Evolutionary conservation across 2,888 invertebrate genomes (phyloP), one percentile per base, ranked within the genome.

Genomic region (Cephonodes hylas): DNA sequence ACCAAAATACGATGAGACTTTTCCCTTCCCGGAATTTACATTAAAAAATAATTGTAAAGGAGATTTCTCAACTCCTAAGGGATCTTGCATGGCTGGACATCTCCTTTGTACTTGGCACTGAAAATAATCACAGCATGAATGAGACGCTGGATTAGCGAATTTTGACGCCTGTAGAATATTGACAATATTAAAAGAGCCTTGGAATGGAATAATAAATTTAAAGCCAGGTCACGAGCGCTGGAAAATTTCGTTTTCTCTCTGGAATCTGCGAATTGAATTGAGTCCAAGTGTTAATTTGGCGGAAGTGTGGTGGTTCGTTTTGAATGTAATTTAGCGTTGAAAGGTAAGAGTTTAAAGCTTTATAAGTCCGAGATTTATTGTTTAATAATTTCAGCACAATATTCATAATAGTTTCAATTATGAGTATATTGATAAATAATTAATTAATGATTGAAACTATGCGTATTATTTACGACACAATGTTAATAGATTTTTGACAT

Each of bases 41-140:
- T 27, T 27, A 27, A 25, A 25, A 7, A 8, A 27, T 8, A 31
- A 27, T 18, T 4, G 1, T 3, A 10, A 5, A 10, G 1, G 31
- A 18, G 10, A 18, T 8, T 8, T 31, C 15, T 31, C 25, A 38
- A 18, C 61, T 63, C 56, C 44, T 44, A 23, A 59, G 23, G 62
- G 53, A 27, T 66, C 64, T 65, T 44, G 27, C 62, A 58, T 46
- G 3, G 48, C 10, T 64, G 62, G 65, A 53, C 61, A 18, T 13
- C 25, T 6, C 10, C 8, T 45, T 31, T 18, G 13, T 6, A 46
- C 58, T 42, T 62, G 61, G 58, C 61, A 62, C 61, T 46, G 58
- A 46, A 57, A 57, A 18, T 10, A 31, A 38, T 42, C 42, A 27
- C 18, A 13, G 27, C 18, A 25, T 60, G 25, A 48, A 48, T 15